phyloP scores from a whole-genome alignment of 2,888 invertebrate species.

The Stegana nigrithorax region DNA sequence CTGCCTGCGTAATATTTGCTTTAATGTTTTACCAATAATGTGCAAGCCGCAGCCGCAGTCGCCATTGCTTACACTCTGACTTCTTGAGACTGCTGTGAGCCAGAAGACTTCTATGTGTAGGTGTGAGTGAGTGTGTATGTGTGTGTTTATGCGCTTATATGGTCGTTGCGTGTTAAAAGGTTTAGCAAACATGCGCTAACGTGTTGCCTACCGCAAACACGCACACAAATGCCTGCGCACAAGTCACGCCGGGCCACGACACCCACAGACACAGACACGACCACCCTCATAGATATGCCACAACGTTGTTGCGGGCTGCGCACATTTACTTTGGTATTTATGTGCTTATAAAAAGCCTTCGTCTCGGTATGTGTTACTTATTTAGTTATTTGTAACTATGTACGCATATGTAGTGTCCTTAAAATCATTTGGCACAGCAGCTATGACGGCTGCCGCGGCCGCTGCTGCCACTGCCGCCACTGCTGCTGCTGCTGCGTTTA shows the following conservation, averaged over 20 bases:
- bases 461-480: neutral
- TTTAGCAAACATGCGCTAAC: constrained; percentile 10
- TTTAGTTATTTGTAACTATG: neutral
- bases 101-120: neutral
- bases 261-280: constrained; percentile 42
- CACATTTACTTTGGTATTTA: constrained; percentile 57
- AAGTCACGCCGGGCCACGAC: constrained; percentile 12
- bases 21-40: constrained; percentile 34
- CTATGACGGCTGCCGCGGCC: no score
- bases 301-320: constrained; percentile 6
- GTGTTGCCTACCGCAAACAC: constrained; percentile 18
- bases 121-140: neutral
- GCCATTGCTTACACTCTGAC: no score
- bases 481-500: neutral
- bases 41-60: neutral
- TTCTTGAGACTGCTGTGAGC: no score
- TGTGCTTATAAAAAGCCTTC: constrained; percentile 46
- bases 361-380: no score
- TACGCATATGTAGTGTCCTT: neutral
- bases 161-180: constrained; percentile 6
- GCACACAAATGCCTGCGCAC: no score
- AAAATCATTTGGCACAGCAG: neutral
- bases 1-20: constrained; percentile 35
- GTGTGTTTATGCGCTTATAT: neutral
- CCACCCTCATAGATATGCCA: constrained; percentile 10